Conservation (phyloP, 2,797 vertebrate species). For the Pyrocephalus nanus region DNA sequence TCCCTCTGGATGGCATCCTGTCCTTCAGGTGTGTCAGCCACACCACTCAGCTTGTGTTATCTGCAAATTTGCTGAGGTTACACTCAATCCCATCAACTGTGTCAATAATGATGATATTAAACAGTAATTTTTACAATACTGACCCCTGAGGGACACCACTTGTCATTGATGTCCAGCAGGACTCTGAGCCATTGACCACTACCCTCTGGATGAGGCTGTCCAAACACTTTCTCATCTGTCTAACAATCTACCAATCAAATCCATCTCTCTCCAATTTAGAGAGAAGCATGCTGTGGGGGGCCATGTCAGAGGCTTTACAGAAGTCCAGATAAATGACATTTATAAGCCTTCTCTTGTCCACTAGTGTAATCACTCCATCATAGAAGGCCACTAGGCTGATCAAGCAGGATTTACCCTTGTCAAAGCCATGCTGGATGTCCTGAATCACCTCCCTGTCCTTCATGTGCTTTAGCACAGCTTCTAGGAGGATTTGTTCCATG, state of each 20-base stretch:
- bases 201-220: not conserved
- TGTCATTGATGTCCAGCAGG: not conserved
- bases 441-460: not conserved
- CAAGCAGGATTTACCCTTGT: not conserved
- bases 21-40: not conserved
- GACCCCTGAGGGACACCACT: not conserved
- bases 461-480: not conserved
- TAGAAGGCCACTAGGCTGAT: not conserved
- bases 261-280: not conserved
- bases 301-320: not conserved
- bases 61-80: not conserved
- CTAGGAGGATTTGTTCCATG: not conserved
- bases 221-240: not conserved
- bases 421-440: not conserved
- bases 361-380: not conserved
- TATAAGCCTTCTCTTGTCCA: not conserved
- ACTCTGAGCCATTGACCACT: not conserved
- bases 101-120: not conserved
- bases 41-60: not conserved
- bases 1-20: not conserved
- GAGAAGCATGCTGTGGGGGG: not conserved
- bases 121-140: accelerated
- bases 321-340: not conserved
- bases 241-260: not conserved
- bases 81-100: not conserved